Evolutionary conservation across 1,140 invertebrate species (phyloP).

Genomic region (Limonius californicus): DNA sequence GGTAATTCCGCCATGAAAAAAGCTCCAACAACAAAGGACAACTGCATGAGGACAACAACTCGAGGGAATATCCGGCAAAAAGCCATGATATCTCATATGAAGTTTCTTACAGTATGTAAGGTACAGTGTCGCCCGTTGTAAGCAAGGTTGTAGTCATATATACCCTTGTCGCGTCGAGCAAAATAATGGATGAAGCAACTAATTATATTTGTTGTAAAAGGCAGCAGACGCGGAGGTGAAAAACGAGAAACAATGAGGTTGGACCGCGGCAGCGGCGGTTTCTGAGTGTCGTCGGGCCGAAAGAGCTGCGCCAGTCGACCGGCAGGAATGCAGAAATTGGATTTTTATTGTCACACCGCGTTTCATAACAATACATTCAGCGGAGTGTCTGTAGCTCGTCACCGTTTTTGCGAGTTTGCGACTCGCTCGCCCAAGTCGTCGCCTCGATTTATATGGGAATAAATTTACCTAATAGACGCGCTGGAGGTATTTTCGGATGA

Average conservation of each 20-base stretch:
- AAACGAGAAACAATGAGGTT: constrained; percentile 28
- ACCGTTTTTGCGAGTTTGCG: constrained; percentile 17
- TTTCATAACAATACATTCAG: constrained; percentile 21
- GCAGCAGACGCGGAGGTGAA: constrained; percentile 26
- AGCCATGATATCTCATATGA: constrained; percentile 1
- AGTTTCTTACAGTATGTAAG: constrained; percentile 4
- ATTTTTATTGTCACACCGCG: constrained; percentile 39
- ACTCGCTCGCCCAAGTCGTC: constrained; percentile 12
- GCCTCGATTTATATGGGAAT: constrained; percentile 15
- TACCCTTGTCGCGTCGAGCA: not conserved
- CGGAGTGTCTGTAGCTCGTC: constrained; percentile 18
- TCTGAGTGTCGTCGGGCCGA: constrained; percentile 18
- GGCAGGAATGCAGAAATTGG: constrained; percentile 38
- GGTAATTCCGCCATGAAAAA: too few relatives aligned
- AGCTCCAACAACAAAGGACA: not conserved
- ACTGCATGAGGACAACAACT: not conserved
- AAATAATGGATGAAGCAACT: constrained; percentile 33
- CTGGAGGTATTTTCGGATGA: not conserved
- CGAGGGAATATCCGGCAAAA: not conserved
- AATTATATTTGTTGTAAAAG: constrained; percentile 37
- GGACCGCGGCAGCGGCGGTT: constrained; percentile 17
- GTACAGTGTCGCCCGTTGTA: not conserved
- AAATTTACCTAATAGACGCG: constrained; percentile 19
- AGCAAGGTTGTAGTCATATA: constrained; percentile 11
- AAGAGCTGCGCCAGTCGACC: constrained; percentile 24